A percentile compares a stretch with the other conserved stretches of the same genome.
Conservation (phyloP, 2,797 vertebrate genomes). For the Rhinophrynus dorsalis region DNA sequence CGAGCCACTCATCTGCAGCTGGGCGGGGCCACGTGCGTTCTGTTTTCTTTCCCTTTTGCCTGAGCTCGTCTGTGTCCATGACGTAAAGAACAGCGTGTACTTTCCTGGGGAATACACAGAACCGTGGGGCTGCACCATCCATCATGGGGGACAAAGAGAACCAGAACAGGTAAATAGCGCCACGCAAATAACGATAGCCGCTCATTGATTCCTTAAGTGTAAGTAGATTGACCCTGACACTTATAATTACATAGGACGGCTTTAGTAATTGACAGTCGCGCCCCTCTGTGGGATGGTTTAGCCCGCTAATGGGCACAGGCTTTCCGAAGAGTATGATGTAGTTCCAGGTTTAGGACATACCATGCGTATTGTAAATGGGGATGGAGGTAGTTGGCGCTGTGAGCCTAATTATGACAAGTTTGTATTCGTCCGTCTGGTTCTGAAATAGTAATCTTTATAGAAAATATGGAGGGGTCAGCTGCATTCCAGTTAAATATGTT, state of each 20-base stretch:
- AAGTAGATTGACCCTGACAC: too few relatives aligned
- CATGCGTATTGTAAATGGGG: not conserved
- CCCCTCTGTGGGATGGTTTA: conserved; percentile 1
- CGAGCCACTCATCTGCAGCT: not conserved
- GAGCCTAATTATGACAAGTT: too few relatives aligned
- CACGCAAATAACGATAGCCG: too few relatives aligned
- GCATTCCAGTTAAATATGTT: too few relatives aligned
- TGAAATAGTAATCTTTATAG: too few relatives aligned
- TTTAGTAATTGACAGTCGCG: too few relatives aligned
- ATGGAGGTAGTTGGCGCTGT: too few relatives aligned
- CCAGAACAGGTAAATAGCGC: not conserved
- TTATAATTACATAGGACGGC: too few relatives aligned
- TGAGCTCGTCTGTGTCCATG: conserved; percentile 9
- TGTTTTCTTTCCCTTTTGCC: conserved; percentile 15
- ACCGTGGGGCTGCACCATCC: conserved; percentile 19
- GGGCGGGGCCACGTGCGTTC: not conserved
- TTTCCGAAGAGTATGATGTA: not conserved
- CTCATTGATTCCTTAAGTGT: too few relatives aligned
- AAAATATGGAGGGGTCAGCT: too few relatives aligned
- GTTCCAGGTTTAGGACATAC: not conserved
- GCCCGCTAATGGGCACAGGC: not conserved
- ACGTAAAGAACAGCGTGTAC: conserved; percentile 38
- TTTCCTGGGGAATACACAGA: conserved; percentile 26
- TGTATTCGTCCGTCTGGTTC: too few relatives aligned
- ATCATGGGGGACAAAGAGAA: not conserved